Evolutionary conservation across 2,797 vertebrate genomes (phyloP).

Genomic region (Malacoraja senta): DNA sequence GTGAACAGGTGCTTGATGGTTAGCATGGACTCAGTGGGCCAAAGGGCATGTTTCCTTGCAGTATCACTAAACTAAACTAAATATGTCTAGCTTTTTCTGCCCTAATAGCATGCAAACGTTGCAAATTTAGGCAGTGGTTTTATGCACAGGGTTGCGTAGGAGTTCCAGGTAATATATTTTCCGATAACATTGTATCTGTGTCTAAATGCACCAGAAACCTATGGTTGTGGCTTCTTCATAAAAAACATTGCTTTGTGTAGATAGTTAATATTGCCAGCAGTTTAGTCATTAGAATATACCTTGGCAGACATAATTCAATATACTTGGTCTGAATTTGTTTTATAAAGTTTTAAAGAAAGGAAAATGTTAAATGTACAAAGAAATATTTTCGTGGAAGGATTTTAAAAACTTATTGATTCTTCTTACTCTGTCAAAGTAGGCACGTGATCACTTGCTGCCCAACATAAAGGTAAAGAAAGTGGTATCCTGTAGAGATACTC

Average conservation of each 20-base stretch:
- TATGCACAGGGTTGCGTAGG: neutral
- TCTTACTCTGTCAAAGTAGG: neutral
- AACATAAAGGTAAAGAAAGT: neutral
- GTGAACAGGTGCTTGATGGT: no score
- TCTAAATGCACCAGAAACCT: neutral
- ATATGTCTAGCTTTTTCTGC: no score
- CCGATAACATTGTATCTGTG: neutral
- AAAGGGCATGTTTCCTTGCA: no score
- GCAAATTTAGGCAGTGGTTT: neutral
- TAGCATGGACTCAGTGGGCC: no score
- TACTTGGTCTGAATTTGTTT: neutral
- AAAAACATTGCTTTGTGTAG: neutral
- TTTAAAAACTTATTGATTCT: neutral
- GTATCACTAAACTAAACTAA: no score
- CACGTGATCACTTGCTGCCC: neutral
- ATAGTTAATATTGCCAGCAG: neutral
- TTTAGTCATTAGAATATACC: neutral
- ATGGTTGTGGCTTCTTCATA: neutral
- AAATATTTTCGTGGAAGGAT: neutral
- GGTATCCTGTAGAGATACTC: neutral
- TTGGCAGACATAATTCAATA: neutral
- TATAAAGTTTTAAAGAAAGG: neutral
- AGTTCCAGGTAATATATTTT: neutral
- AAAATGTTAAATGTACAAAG: neutral
- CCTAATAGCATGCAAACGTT: neutral